A percentile compares a stretch with the other conserved stretches of the same genome.
These are phyloP conservation scores for Isichthys henryi DNA, from an alignment of 2,113 vertebrate genomes.

Conservation along the genomic window DNA sequence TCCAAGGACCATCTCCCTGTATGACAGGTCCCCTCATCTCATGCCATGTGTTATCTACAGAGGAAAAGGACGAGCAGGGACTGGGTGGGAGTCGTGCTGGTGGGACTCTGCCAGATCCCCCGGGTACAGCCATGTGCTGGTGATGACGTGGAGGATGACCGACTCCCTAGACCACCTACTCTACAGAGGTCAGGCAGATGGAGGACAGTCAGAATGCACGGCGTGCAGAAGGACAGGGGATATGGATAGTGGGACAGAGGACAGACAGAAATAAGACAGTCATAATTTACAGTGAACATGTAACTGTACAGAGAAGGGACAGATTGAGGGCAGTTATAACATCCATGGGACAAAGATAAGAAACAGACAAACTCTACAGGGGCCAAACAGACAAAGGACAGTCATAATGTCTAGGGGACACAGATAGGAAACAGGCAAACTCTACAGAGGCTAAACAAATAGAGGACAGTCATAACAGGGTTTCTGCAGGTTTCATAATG, in stretches of 20 bases:
- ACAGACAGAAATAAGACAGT: not conserved
- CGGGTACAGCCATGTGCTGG: constrained; percentile 1
- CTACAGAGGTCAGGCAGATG: not conserved
- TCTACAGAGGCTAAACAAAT: not conserved
- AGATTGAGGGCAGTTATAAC: not conserved
- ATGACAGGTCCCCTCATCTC: not conserved
- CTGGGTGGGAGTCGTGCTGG: not conserved
- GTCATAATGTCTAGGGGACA: not conserved
- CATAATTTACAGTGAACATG: not conserved
- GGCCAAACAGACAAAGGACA: not conserved
- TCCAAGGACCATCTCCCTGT: not conserved
- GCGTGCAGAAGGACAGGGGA: not conserved
- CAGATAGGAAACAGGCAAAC: not conserved
- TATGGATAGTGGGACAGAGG: not conserved
- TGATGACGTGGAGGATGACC: not conserved
- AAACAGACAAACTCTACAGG: not conserved
- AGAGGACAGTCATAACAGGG: not conserved
- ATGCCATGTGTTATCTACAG: not conserved
- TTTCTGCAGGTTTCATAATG: no score
- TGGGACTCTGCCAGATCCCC: constrained; percentile 2
- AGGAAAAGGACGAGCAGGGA: not conserved
- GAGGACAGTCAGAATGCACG: not conserved
- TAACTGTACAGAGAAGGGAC: not conserved
- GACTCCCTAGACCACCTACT: not conserved
- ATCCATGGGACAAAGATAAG: not conserved